Conservation (phyloP, 1,140 invertebrate species). For the Saccostrea echinata region DNA sequence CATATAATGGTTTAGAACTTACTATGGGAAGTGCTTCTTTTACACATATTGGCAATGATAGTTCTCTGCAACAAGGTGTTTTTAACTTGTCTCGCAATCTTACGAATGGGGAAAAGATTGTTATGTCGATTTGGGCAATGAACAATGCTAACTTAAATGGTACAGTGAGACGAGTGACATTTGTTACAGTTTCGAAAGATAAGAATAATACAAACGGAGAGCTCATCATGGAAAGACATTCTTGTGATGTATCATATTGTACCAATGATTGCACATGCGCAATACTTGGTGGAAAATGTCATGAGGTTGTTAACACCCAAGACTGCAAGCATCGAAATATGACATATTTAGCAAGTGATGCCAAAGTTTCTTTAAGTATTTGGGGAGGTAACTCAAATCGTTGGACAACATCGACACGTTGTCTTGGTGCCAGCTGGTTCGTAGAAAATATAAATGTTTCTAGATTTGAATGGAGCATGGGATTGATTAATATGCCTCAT, state of each 20-base stretch:
- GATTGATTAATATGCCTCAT: slow-evolving; percentile 41
- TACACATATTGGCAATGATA: slow-evolving; percentile 7
- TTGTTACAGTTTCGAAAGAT: slow-evolving; percentile 42
- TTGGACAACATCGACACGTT: slow-evolving; percentile 55
- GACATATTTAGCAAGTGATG: not conserved
- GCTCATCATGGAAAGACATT: slow-evolving; percentile 57
- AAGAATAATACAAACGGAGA: not conserved
- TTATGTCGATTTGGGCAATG: slow-evolving; percentile 53
- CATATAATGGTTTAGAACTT: slow-evolving; percentile 59
- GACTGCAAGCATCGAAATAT: not conserved
- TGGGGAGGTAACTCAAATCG: not conserved
- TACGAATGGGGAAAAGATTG: slow-evolving; percentile 46
- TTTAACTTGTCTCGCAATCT: slow-evolving; percentile 43
- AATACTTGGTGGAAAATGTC: slow-evolving; percentile 58
- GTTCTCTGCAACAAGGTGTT: not conserved
- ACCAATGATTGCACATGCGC: slow-evolving; percentile 66
- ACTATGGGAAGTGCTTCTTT: slow-evolving; percentile 47
- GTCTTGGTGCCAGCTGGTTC: slow-evolving; percentile 57
- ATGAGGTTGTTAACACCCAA: not conserved
- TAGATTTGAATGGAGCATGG: slow-evolving; percentile 65
- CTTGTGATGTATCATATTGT: slow-evolving; percentile 62
- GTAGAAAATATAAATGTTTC: slow-evolving; percentile 1
- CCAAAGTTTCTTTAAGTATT: slow-evolving; percentile 41
- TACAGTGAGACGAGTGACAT: slow-evolving; percentile 48
- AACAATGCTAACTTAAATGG: slow-evolving; percentile 44